phyloP scores from a whole-genome alignment of 2,797 vertebrate species.

The Pteronotus mesoamericanus region DNA sequence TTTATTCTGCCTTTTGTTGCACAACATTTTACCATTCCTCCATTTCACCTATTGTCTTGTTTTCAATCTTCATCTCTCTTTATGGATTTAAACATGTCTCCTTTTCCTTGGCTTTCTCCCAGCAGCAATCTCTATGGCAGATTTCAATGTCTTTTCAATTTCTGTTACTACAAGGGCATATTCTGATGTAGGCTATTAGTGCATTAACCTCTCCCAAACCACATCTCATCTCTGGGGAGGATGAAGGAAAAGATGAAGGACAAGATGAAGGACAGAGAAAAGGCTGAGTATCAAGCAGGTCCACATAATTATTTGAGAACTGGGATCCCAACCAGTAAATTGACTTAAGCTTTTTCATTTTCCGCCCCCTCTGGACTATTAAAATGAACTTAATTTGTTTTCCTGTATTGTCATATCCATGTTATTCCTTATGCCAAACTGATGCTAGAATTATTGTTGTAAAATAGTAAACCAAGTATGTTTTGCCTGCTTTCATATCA shows the following conservation, averaged over 20 bases:
- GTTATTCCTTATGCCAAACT: not conserved
- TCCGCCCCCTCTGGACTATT: not conserved
- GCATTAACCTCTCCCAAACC: not conserved
- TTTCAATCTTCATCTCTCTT: slow-evolving; percentile 12
- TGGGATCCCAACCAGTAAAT: not conserved
- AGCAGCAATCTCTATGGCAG: not conserved
- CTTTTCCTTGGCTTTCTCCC: not conserved
- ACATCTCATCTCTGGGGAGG: not conserved
- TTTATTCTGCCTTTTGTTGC: not conserved
- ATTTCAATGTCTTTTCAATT: slow-evolving; percentile 46
- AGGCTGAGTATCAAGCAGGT: not conserved
- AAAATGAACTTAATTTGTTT: not conserved
- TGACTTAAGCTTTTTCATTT: not conserved
- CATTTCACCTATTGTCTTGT: not conserved
- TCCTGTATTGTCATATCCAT: not conserved
- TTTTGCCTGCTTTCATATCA: not conserved
- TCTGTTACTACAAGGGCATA: not conserved
- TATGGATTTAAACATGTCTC: not conserved
- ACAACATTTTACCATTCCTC: not conserved
- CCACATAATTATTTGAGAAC: not conserved
- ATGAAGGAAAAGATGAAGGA: too few species aligned
- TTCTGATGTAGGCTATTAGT: not conserved
- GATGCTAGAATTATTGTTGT: not conserved
- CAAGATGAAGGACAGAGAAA: not conserved
- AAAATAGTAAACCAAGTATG: not conserved